phyloP scores from a whole-genome alignment of 2,888 invertebrate genomes.

The Eubasilissa splendida region DNA sequence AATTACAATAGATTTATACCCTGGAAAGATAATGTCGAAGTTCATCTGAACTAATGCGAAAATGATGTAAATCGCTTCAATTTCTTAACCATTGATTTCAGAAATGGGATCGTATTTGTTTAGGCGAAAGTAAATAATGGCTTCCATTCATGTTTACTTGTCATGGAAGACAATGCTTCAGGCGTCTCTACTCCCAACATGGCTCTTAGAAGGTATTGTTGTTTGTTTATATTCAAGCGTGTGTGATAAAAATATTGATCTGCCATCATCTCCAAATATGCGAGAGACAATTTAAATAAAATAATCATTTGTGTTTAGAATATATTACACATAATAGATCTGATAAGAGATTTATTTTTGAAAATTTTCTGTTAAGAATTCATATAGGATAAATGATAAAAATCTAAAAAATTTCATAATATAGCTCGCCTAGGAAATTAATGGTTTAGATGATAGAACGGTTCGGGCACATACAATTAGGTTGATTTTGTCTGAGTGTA shows the following conservation, averaged over 20 bases:
- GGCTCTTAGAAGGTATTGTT: not conserved
- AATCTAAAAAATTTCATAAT: too few species aligned
- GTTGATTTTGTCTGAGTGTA: too few species aligned
- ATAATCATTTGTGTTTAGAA: too few species aligned
- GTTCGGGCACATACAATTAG: too few species aligned
- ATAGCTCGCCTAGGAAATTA: too few species aligned
- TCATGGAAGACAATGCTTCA: slow-evolving; percentile 18
- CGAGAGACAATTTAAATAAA: too few species aligned
- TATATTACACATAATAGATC: too few species aligned
- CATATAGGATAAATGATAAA: not conserved
- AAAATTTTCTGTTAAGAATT: not conserved
- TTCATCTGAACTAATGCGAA: slow-evolving; percentile 32
- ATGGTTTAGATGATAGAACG: too few species aligned
- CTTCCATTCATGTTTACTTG: slow-evolving; percentile 8
- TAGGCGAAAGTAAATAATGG: slow-evolving; percentile 29
- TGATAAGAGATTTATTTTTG: not conserved
- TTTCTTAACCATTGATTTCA: slow-evolving; percentile 38
- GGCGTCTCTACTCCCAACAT: not conserved
- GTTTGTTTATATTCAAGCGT: not conserved
- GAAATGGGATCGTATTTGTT: slow-evolving; percentile 40
- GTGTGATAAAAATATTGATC: not conserved
- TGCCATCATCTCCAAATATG: not conserved
- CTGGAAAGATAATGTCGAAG: slow-evolving; percentile 26
- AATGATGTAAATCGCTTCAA: slow-evolving; percentile 36
- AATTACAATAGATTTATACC: slow-evolving; percentile 13